These are phyloP conservation scores for Myripristis jacobus DNA, from an alignment of 2,797 vertebrate species.

Conservation along the genomic window DNA sequence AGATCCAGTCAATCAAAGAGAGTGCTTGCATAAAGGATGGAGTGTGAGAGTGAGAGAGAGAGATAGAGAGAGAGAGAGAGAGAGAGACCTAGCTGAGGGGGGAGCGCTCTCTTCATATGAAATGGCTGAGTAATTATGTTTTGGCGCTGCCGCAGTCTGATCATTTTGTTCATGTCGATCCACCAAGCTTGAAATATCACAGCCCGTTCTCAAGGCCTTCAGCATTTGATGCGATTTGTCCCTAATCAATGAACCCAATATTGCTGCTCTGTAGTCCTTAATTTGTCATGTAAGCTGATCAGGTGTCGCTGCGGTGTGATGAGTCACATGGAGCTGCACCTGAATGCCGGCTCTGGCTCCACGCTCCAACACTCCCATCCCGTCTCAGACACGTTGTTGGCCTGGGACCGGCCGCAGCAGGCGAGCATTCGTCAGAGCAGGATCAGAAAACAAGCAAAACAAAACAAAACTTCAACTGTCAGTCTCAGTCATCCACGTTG, in stretches of 20 bases:
- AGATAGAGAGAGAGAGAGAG: conserved; percentile 5
- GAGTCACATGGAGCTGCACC: conserved; percentile 39
- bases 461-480: no score
- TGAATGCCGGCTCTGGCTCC: conserved; percentile 23
- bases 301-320: conserved; percentile 44
- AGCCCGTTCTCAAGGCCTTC: neutral
- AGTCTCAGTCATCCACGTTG: no score
- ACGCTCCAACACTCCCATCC: neutral
- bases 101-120: conserved; percentile 12
- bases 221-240: conserved; percentile 14
- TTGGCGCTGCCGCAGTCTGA: neutral
- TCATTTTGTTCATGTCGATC: conserved; percentile 37
- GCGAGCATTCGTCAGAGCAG: no score
- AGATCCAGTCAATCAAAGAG: conserved; percentile 39
- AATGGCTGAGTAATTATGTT: conserved; percentile 40
- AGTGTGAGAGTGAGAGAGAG: conserved; percentile 17
- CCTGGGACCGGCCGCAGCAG: neutral
- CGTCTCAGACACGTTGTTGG: neutral
- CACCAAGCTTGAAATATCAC: conserved; percentile 27
- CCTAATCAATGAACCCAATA: conserved; percentile 3
- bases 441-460: no score
- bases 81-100: neutral
- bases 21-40: no score
- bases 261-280: neutral
- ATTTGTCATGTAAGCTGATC: conserved; percentile 17